Evolutionary conservation across 2,797 vertebrate species (phyloP).

Genomic region (Podargus strigoides): DNA sequence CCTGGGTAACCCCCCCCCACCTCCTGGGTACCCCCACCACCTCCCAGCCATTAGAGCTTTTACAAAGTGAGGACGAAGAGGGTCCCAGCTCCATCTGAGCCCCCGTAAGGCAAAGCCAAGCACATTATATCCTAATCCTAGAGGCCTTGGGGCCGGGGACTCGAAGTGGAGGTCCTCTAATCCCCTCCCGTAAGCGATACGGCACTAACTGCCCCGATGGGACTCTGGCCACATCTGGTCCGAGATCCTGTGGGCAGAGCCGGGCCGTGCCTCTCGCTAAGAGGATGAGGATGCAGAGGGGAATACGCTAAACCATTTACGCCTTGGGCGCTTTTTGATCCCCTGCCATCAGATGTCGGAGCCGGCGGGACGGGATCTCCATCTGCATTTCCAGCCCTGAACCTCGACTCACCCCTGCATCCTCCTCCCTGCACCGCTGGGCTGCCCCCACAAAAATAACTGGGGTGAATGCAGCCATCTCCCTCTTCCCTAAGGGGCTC

Average conservation of each 20-base stretch:
- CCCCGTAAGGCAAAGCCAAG: conserved; percentile 48
- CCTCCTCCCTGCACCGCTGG: too few species aligned
- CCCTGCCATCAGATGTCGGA: background rate
- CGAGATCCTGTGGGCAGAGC: background rate
- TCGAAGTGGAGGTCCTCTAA: conserved; percentile 54
- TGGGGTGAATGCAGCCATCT: too few species aligned
- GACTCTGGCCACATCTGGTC: conserved; percentile 65
- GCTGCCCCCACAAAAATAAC: too few species aligned
- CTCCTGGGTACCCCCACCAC: background rate
- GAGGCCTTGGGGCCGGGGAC: conserved; percentile 59
- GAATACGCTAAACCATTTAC: conserved; percentile 30
- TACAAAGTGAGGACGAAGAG: conserved; percentile 48
- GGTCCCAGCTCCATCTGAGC: conserved; percentile 44
- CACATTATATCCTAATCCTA: conserved; percentile 84
- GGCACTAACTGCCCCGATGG: conserved; percentile 61
- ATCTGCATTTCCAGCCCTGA: too few species aligned
- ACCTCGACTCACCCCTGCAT: too few species aligned
- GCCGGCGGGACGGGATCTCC: background rate
- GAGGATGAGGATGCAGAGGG: conserved; percentile 32
- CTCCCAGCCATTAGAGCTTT: background rate
- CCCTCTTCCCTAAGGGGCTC: too few species aligned
- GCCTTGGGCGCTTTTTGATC: background rate
- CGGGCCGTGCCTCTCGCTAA: background rate
- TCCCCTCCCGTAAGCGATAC: conserved; percentile 68
- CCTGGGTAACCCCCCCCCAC: too few species aligned